Percentiles rank a stretch among this genome's conserved stretches.
Conservation (phyloP, 2,888 invertebrate genomes). For the Chironomus riparius region DNA sequence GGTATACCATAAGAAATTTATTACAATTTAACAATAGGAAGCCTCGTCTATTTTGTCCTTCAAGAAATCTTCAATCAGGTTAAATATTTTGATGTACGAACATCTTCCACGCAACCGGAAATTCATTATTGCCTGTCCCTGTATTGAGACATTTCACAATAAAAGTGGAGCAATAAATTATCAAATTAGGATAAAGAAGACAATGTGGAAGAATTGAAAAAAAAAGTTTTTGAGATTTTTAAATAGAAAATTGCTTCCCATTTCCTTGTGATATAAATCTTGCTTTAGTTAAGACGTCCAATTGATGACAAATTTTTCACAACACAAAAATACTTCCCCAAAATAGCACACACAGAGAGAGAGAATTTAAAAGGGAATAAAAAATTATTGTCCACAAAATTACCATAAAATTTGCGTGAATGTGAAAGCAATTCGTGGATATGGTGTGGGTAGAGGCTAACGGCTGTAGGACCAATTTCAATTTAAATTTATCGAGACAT, state of each 20-base stretch:
- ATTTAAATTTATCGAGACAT: slow-evolving; percentile 27
- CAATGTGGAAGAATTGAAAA: neutral
- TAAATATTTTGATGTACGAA: neutral
- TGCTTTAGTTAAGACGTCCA: neutral
- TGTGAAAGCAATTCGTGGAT: neutral
- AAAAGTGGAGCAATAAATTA: slow-evolving; percentile 20
- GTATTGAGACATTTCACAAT: neutral
- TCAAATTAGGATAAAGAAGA: slow-evolving; percentile 13
- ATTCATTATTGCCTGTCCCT: neutral
- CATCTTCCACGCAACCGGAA: neutral
- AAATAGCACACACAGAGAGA: neutral
- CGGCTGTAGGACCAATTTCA: slow-evolving; percentile 17
- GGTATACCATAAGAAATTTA: neutral
- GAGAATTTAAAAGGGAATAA: neutral
- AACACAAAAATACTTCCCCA: neutral
- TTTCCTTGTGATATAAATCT: slow-evolving; percentile 18
- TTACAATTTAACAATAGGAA: neutral
- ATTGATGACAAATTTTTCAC: too few species aligned
- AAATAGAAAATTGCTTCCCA: slow-evolving; percentile 13
- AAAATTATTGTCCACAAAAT: slow-evolving; percentile 23
- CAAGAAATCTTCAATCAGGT: neutral
- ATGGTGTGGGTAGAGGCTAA: neutral
- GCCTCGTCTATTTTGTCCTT: too few species aligned
- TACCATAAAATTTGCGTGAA: slow-evolving; percentile 27
- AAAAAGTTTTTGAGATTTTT: neutral